Conservation (phyloP, 2,888 invertebrate genomes). For the Dynastes hyllus region DNA sequence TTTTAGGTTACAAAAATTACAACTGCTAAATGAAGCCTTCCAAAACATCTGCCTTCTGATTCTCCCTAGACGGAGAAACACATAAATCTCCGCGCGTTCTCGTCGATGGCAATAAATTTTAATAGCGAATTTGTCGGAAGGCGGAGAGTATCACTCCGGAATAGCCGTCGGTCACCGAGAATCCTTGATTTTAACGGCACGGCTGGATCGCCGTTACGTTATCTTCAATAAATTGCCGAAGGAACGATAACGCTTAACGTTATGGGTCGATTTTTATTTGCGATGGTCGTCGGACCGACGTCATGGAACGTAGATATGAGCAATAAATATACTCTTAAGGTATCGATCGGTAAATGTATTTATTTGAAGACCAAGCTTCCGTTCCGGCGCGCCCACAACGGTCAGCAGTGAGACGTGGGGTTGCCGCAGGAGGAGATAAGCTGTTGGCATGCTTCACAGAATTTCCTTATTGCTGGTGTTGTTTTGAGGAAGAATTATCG, state of each 20-base stretch:
- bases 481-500: not conserved
- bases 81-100: conserved; percentile 12
- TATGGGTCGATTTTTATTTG: conserved; percentile 58
- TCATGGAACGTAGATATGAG: conserved; percentile 43
- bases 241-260: conserved; percentile 58
- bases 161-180: conserved; percentile 38
- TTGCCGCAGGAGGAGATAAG: conserved; percentile 3
- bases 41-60: not conserved
- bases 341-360: conserved; percentile 42
- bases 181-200: conserved; percentile 37
- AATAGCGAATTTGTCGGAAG: conserved; percentile 38
- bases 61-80: not conserved
- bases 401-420: not conserved
- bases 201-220: conserved; percentile 54
- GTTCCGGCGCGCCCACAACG: not conserved
- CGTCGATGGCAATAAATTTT: conserved; percentile 30
- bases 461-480: not conserved
- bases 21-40: not conserved
- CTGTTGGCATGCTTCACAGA: not conserved
- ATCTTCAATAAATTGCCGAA: conserved; percentile 55
- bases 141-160: conserved; percentile 17
- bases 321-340: conserved; percentile 41
- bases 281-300: conserved; percentile 40
- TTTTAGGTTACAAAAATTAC: not conserved
- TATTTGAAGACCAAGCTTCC: conserved; percentile 25